Base-by-base conservation (phyloP, 2,888 invertebrate genomes). In the Eustalomyia histrio region DNA sequence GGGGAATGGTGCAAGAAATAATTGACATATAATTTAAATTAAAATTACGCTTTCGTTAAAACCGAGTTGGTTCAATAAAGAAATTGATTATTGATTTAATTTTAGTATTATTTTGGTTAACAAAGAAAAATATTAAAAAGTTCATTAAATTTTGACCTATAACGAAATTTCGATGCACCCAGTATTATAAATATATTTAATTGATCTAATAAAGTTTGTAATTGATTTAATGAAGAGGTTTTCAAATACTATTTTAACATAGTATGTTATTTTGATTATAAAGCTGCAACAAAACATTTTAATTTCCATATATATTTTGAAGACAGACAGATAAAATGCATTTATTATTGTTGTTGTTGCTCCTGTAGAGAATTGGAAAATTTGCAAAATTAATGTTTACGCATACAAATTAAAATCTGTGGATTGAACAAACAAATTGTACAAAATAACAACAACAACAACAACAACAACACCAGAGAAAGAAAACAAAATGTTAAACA, bases 371-470 rank as follows among this genome's bases (percentile, higher is more conserved):
- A 74, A 65, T 81, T 67, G 3, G 10, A 61, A 76, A 50, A 68
- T 73, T 64, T 76, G 64, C 39, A 18, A 80, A 74, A 75, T 69
- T 65, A 61, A 69, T 81, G 76, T 71, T 76, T 65, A 57, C 60
- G 61, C 39, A 58, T 35, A 50, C 39, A 79, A 68, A 76, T 74
- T 35, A 53, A 81, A 81, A 81, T 81, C 81, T 81, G 74, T 81
- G 67, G 17, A 81, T 67, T 78, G 74, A 55, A 81, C 81, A 81
- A 75, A 81, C 74, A 71, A 74, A 71, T 74, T 75, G 71, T 29
- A 71, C 39, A 71, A 60, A 76, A 67, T 67, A 69, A 74, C 76
- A 76, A 80, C 72, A 69, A 63, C 76, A 69, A 74, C 76, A 76
- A 80, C 72, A 69, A 63, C 76, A 76, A 76, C 72, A 69, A 63